Evolutionary conservation across 2,888 invertebrate genomes (phyloP).

Genomic region (Embidobia sp.): DNA sequence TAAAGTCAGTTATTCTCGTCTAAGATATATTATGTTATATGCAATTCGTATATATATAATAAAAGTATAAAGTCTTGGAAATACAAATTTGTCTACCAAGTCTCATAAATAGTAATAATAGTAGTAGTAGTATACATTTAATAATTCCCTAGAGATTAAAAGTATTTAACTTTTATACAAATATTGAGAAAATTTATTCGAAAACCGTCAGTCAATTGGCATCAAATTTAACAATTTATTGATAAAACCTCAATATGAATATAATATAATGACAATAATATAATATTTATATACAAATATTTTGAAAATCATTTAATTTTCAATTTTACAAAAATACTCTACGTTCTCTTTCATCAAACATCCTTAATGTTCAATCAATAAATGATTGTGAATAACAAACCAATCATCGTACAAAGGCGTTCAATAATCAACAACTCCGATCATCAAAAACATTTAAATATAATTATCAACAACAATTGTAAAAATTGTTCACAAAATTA

Average conservation of each 20-base stretch:
- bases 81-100: not conserved
- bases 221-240: constrained; percentile 1
- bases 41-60: not conserved
- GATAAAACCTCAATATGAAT: not conserved
- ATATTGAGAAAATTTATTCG: not conserved
- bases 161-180: not conserved
- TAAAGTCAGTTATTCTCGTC: too few species aligned
- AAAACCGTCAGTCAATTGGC: not conserved
- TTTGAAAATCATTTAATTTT: too few species aligned
- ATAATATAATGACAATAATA: constrained; percentile 6
- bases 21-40: too few species aligned
- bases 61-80: not conserved
- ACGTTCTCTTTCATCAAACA: too few species aligned
- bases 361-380: too few species aligned
- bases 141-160: not conserved
- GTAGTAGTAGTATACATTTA: not conserved
- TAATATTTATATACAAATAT: not conserved
- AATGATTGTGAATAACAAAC: too few species aligned
- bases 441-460: too few species aligned
- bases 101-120: not conserved
- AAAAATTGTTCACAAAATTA: too few species aligned
- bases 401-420: too few species aligned
- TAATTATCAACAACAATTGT: too few species aligned
- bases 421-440: too few species aligned
- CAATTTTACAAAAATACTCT: too few species aligned